phyloP scores from a whole-genome alignment of 1,140 invertebrate genomes.

The Campodea augens region DNA sequence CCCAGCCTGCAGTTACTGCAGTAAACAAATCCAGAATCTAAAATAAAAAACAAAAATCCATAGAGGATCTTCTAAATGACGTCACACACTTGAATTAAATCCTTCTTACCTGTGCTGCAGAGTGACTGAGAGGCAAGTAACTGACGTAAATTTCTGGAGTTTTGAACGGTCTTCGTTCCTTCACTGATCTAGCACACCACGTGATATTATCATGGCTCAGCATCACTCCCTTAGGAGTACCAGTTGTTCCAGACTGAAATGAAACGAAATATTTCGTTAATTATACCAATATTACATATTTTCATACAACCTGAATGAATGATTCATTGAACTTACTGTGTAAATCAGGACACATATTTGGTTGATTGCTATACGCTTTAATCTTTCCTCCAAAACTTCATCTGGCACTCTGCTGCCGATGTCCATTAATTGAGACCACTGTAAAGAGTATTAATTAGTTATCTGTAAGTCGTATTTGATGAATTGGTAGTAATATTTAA shows the following conservation, averaged over 20 bases:
- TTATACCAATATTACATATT: too few species aligned
- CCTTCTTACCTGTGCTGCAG: slow-evolving; percentile 75
- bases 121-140: slow-evolving; percentile 72
- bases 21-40: slow-evolving; percentile 61
- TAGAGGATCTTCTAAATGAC: too few species aligned
- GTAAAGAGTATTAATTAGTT: too few species aligned
- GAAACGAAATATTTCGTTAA: background rate
- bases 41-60: too few species aligned
- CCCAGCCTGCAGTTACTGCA: slow-evolving; percentile 33
- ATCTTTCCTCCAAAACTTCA: slow-evolving; percentile 39
- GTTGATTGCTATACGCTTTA: slow-evolving; percentile 56
- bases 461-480: too few species aligned
- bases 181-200: slow-evolving; percentile 34
- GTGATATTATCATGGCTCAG: slow-evolving; percentile 71
- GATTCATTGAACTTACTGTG: slow-evolving; percentile 38
- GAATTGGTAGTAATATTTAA: too few species aligned
- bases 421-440: slow-evolving; percentile 66
- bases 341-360: slow-evolving; percentile 82
- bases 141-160: slow-evolving; percentile 43
- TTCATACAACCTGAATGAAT: too few species aligned
- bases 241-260: slow-evolving; percentile 66
- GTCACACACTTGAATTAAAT: too few species aligned
- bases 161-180: slow-evolving; percentile 16
- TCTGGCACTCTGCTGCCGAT: slow-evolving; percentile 52
- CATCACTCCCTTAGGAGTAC: slow-evolving; percentile 83